A percentile compares a stretch with the other conserved stretches of the same genome.
These are phyloP conservation scores for Salvator merianae DNA, from an alignment of 2,113 vertebrate genomes.

Conservation along the genomic window DNA sequence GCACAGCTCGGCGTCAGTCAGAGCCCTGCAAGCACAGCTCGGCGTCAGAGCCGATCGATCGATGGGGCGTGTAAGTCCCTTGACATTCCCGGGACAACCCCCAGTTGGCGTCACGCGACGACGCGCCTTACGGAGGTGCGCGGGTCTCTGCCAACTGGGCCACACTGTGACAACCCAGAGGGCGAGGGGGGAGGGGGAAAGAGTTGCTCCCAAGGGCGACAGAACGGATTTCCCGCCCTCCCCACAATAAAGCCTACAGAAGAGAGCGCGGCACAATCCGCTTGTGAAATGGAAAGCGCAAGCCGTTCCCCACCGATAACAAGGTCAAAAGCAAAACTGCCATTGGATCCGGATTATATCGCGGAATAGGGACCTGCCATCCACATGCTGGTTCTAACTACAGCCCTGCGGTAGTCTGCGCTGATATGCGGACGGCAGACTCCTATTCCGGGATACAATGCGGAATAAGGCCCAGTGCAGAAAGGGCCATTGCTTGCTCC, in stretches of 20 bases:
- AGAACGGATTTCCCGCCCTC: not conserved
- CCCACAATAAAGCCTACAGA: not conserved
- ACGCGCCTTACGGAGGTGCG: not conserved
- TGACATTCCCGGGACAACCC: not conserved
- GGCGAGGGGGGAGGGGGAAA: accelerated
- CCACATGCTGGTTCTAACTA: too few species aligned
- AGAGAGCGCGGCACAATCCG: too few species aligned
- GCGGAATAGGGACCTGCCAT: not conserved
- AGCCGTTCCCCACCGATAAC: conserved; percentile 45
- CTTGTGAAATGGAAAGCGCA: too few species aligned
- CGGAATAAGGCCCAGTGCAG: too few species aligned
- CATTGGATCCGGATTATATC: conserved; percentile 1
- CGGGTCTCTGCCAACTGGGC: not conserved
- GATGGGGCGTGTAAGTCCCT: not conserved
- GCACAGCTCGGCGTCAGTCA: too few species aligned
- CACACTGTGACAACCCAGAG: conserved; percentile 1
- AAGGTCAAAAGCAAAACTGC: too few species aligned
- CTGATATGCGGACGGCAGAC: too few species aligned
- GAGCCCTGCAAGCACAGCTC: not conserved
- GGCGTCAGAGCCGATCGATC: not conserved
- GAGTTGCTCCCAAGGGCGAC: not conserved
- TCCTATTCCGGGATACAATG: too few species aligned
- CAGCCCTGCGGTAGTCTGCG: too few species aligned
- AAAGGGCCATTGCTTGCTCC: too few species aligned
- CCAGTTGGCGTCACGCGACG: conserved; percentile 23